Evolutionary conservation across 2,888 invertebrate genomes (phyloP).

Genomic region (Synergus umbraculus): DNA sequence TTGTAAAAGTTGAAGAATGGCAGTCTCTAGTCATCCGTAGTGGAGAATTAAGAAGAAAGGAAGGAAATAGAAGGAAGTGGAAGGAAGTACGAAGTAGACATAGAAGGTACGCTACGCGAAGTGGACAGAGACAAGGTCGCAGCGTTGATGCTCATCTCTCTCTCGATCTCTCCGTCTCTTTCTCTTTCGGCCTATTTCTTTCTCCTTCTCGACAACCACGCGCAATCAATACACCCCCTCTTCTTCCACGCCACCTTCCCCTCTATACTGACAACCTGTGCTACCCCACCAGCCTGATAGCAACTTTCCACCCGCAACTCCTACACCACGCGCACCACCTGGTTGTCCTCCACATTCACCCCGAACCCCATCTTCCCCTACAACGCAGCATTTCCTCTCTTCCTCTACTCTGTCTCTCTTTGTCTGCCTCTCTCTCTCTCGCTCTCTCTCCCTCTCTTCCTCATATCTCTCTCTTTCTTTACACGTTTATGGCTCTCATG

Average conservation of each 20-base stretch:
- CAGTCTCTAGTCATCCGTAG: background rate
- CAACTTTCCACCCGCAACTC: constrained; percentile 22
- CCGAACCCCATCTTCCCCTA: constrained; percentile 19
- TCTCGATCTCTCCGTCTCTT: background rate
- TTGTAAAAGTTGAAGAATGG: background rate
- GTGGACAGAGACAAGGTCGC: constrained; percentile 36
- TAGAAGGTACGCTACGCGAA: constrained; percentile 9
- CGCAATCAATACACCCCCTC: constrained; percentile 74
- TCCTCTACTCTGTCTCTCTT: background rate
- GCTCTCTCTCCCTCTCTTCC: background rate
- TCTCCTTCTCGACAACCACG: constrained; percentile 63
- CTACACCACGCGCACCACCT: constrained; percentile 28
- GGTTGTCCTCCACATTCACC: constrained; percentile 1
- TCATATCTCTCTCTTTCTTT: background rate
- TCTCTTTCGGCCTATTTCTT: constrained; percentile 55
- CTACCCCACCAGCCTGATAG: constrained; percentile 4
- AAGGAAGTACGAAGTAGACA: background rate
- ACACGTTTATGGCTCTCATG: constrained; percentile 22
- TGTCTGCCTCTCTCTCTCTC: background rate
- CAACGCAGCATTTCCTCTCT: constrained; percentile 42
- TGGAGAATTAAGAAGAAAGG: background rate
- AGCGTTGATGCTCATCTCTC: constrained; percentile 29
- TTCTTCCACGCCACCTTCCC: constrained; percentile 49
- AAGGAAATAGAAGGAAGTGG: constrained; percentile 12
- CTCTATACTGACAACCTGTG: constrained; percentile 16